Percentiles rank a stretch among this genome's conserved stretches.
phyloP scores from a whole-genome alignment of 2,888 invertebrate genomes.

The Eupithecia pulchellata region DNA sequence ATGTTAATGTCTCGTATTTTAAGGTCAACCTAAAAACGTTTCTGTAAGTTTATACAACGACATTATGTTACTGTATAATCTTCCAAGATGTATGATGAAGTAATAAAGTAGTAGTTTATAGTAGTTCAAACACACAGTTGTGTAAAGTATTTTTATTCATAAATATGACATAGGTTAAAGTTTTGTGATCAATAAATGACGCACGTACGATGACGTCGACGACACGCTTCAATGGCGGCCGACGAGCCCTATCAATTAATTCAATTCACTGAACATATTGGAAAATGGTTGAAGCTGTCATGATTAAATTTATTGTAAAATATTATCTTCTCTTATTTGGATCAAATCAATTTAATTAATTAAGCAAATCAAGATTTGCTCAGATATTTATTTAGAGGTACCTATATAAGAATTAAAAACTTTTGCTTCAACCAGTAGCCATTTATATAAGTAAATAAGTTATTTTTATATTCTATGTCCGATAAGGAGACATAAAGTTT shows the following conservation, averaged over 20 bases:
- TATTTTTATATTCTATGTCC: neutral
- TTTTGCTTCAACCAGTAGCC: too few relatives aligned
- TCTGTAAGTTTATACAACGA: neutral
- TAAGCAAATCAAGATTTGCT: too few relatives aligned
- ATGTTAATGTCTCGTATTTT: too few relatives aligned
- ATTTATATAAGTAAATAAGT: too few relatives aligned
- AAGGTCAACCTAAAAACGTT: too few relatives aligned
- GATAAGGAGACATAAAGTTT: neutral
- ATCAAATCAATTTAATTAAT: too few relatives aligned
- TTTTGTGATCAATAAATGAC: conserved; percentile 20
- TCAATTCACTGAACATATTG: conserved; percentile 22
- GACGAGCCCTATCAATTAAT: conserved; percentile 24
- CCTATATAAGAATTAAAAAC: too few relatives aligned
- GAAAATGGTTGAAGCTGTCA: conserved; percentile 14
- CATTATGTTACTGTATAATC: too few relatives aligned
- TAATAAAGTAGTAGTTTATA: too few relatives aligned
- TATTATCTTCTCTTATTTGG: neutral
- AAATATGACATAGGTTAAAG: neutral
- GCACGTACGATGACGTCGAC: conserved; percentile 2
- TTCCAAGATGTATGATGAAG: too few relatives aligned
- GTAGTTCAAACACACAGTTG: too few relatives aligned
- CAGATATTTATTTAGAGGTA: too few relatives aligned
- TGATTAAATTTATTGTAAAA: neutral
- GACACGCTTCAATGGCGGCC: conserved; percentile 14
- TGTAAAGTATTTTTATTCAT: neutral